These are phyloP conservation scores for Diachasma alloeum DNA, from an alignment of 1,140 invertebrate species.

Conservation along the genomic window DNA sequence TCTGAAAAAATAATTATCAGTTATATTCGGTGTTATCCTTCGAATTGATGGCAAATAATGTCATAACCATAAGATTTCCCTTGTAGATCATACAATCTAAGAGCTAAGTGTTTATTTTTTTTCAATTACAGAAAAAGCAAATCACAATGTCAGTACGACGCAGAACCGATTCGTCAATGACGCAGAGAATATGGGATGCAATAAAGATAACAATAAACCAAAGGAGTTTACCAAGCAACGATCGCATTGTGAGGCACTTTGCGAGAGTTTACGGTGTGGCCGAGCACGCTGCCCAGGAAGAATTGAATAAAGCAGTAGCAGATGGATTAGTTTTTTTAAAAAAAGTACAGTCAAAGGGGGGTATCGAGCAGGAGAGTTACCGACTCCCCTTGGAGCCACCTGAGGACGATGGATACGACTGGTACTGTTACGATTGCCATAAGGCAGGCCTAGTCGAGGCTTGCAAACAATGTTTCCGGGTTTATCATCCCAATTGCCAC, in stretches of 20 bases:
- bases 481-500: slow-evolving; percentile 53
- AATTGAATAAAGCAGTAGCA: slow-evolving; percentile 52
- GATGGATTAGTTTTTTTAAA: slow-evolving; percentile 55
- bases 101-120: not conserved
- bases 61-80: no score
- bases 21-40: not conserved
- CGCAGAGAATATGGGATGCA: slow-evolving; percentile 57
- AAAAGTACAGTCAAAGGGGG: slow-evolving; percentile 51
- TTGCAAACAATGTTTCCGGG: slow-evolving; percentile 55
- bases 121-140: not conserved
- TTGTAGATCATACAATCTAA: not conserved
- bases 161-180: slow-evolving; percentile 53
- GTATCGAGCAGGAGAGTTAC: slow-evolving; percentile 55
- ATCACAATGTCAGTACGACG: slow-evolving; percentile 51
- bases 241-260: slow-evolving; percentile 54
- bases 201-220: slow-evolving; percentile 57
- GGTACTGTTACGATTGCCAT: slow-evolving; percentile 59
- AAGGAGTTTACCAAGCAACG: slow-evolving; percentile 56
- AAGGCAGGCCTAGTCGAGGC: slow-evolving; percentile 51
- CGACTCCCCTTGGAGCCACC: slow-evolving; percentile 42
- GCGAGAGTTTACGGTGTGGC: slow-evolving; percentile 53
- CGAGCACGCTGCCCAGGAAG: slow-evolving; percentile 52
- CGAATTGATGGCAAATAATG: no score
- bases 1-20: not conserved
- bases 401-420: slow-evolving; percentile 49